Evolutionary conservation across 2,113 vertebrate genomes (phyloP).

Genomic region (Donacobius atricapilla): DNA sequence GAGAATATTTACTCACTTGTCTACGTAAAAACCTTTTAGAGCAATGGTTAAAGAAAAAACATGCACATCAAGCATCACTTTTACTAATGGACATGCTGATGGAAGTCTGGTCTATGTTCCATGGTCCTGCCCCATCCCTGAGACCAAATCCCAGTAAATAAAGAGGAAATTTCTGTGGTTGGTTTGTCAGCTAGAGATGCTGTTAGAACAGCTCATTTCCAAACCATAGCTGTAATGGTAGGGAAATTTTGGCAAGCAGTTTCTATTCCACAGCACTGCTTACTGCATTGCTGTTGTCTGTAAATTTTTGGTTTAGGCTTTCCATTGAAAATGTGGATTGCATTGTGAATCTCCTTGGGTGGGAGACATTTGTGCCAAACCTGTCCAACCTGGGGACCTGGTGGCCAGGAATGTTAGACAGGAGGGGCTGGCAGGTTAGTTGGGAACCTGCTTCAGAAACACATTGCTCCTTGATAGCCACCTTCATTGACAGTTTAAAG

Average conservation of each 20-base stretch:
- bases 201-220: neutral
- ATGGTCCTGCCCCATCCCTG: neutral
- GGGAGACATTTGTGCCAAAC: neutral
- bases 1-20: neutral
- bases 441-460: neutral
- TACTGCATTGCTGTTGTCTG: neutral
- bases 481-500: neutral
- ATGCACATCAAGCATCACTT: accelerated
- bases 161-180: neutral
- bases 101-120: neutral
- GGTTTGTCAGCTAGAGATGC: neutral
- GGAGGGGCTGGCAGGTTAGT: neutral
- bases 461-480: neutral
- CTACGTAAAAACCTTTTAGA: neutral
- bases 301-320: neutral
- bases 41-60: neutral
- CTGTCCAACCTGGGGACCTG: neutral
- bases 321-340: neutral
- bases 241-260: neutral
- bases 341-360: neutral
- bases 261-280: neutral
- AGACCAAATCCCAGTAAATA: neutral
- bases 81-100: accelerated
- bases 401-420: neutral
- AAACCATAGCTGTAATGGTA: neutral